phyloP scores from a whole-genome alignment of 2,113 vertebrate genomes.

The Callithrix jacchus region DNA sequence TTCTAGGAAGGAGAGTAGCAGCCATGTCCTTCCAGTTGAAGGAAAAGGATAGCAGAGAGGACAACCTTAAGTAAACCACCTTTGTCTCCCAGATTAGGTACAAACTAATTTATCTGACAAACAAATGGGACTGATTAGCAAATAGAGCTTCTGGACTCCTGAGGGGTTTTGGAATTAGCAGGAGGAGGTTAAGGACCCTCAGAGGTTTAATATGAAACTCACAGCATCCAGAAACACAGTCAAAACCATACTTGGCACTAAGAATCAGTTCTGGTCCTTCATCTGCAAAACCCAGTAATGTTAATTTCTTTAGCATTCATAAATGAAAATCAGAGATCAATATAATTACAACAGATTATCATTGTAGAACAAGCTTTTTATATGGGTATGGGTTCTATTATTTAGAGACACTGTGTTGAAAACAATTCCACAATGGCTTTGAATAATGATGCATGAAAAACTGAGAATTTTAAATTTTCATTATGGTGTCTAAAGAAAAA shows the following conservation, averaged over 20 bases:
- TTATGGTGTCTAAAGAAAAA: not conserved
- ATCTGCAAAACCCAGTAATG: not conserved
- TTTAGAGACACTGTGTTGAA: not conserved
- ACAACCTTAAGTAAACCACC: not conserved
- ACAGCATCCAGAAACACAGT: not conserved
- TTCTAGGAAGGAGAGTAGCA: not conserved
- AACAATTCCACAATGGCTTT: not conserved
- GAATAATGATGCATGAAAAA: not conserved
- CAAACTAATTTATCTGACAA: not conserved
- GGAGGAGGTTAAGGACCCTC: not conserved
- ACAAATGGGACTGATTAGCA: not conserved
- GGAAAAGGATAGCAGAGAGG: not conserved
- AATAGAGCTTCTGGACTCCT: not conserved
- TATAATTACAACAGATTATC: not conserved
- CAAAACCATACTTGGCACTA: not conserved
- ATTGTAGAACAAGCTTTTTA: not conserved
- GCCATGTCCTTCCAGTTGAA: not conserved
- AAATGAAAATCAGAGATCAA: not conserved
- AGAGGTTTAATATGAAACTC: fast-evolving
- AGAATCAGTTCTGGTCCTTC: not conserved
- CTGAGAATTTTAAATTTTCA: not conserved
- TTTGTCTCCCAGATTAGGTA: not conserved
- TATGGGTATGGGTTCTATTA: not conserved
- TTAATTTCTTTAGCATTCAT: not conserved
- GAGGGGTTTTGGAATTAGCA: not conserved